phyloP scores from a whole-genome alignment of 2,888 invertebrate genomes.

The Polydrusus pterygomalis region DNA sequence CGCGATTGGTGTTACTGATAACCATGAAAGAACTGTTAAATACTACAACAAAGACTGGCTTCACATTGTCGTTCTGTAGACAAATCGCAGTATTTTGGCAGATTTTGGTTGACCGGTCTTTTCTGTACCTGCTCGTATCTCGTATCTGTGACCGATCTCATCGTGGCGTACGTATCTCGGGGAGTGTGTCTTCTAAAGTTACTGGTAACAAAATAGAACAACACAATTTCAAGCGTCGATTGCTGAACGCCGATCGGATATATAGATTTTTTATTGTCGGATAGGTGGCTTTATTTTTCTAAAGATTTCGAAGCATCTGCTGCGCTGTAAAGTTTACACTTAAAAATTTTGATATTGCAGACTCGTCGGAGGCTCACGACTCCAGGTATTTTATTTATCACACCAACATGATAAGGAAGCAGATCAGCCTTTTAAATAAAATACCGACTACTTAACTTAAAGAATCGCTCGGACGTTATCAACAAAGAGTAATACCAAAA shows the following conservation, averaged over 20 bases:
- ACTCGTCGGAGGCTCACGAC: no score
- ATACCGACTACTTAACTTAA: no score
- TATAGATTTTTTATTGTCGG: conserved; percentile 33
- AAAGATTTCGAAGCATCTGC: conserved; percentile 17
- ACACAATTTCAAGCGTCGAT: conserved; percentile 55
- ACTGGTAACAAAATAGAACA: conserved; percentile 56
- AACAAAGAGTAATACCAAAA: no score
- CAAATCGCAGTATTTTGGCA: conserved; percentile 66
- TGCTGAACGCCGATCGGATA: conserved; percentile 51
- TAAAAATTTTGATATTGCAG: not conserved
- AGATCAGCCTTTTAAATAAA: no score
- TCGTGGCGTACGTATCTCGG: conserved; percentile 54
- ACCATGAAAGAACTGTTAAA: conserved; percentile 53
- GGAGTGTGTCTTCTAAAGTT: conserved; percentile 61
- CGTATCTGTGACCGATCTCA: conserved; percentile 61
- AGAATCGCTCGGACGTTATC: no score
- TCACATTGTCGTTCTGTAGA: conserved; percentile 62
- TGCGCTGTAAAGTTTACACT: not conserved
- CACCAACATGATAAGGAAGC: no score
- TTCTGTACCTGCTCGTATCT: conserved; percentile 61
- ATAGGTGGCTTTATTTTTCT: conserved; percentile 2
- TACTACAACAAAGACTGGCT: conserved; percentile 63
- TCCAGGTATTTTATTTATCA: not conserved
- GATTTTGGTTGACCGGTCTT: conserved; percentile 62
- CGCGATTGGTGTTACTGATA: conserved; percentile 53